Evolutionary conservation across 2,113 vertebrate genomes (phyloP).

Genomic region (Perccottus glenii): DNA sequence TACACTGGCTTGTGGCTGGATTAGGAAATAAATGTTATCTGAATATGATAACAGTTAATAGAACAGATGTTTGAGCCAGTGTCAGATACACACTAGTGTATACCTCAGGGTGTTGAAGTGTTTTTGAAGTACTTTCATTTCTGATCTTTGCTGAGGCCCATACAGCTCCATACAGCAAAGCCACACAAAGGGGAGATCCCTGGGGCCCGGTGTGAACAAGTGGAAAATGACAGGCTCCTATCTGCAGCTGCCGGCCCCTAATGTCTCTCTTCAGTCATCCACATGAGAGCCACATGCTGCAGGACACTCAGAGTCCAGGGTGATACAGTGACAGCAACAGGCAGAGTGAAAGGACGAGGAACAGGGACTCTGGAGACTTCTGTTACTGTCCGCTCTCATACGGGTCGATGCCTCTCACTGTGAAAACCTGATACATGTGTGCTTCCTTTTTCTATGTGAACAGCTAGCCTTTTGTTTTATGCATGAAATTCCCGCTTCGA

Average conservation of each 20-base stretch:
- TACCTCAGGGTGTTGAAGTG: background rate
- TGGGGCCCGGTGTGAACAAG: slow-evolving; percentile 45
- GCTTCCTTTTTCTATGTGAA: background rate
- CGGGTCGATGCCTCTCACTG: slow-evolving; percentile 56
- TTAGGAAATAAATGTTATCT: no score
- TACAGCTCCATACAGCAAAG: no score
- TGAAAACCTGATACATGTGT: slow-evolving; percentile 49
- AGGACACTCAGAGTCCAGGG: background rate
- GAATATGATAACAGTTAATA: no score
- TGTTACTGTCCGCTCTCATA: slow-evolving; percentile 46
- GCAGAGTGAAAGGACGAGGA: slow-evolving; percentile 5
- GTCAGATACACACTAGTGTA: background rate
- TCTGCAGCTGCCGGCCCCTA: slow-evolving; percentile 43
- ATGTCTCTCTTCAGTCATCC: slow-evolving; percentile 59
- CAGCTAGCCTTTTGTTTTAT: background rate
- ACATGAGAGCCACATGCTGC: slow-evolving; percentile 50
- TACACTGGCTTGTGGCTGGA: no score
- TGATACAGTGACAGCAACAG: slow-evolving; percentile 20
- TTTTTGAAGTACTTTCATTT: background rate
- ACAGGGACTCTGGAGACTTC: slow-evolving; percentile 18
- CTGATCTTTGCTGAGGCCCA: no score
- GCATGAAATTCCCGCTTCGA: background rate
- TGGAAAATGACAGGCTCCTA: slow-evolving; percentile 67
- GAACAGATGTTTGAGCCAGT: no score
- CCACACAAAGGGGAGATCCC: background rate